Percentiles rank a stretch among this genome's conserved stretches.
phyloP scores from a whole-genome alignment of 2,888 invertebrate species.

The Ophion ventricosus region DNA sequence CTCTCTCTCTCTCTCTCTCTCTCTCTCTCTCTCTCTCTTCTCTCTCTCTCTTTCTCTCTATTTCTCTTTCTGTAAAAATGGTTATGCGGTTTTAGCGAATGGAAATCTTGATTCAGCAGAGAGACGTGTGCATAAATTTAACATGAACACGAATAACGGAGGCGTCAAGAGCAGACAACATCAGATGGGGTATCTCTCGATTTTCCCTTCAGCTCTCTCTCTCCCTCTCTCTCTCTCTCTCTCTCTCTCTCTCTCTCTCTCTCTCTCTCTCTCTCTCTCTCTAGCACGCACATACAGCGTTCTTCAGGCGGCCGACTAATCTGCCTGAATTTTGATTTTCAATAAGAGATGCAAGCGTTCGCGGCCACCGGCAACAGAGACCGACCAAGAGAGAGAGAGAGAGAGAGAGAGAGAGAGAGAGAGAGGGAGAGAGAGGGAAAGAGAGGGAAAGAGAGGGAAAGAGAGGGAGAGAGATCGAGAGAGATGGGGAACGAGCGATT shows the following conservation, averaged over 20 bases:
- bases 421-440: constrained; percentile 61
- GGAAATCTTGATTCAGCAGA: neutral
- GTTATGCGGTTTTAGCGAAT: constrained; percentile 2
- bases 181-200: constrained; percentile 1
- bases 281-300: neutral
- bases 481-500: constrained; percentile 65
- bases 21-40: constrained; percentile 69
- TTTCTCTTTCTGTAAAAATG: neutral
- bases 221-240: neutral
- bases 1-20: constrained; percentile 73
- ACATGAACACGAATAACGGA: neutral
- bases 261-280: neutral
- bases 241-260: neutral
- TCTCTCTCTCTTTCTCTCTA: neutral
- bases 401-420: constrained; percentile 68
- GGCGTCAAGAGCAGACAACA: constrained; percentile 14
- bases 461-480: constrained; percentile 66
- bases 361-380: constrained; percentile 40
- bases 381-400: constrained; percentile 65
- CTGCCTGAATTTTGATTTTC: constrained; percentile 82
- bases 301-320: constrained; percentile 74
- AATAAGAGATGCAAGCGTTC: constrained; percentile 75
- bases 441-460: constrained; percentile 66
- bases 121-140: constrained; percentile 16
- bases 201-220: neutral